Percentiles rank a stretch among this genome's conserved stretches.
Conservation (phyloP, 2,113 vertebrate species). For the Ancistrus triradiatus region DNA sequence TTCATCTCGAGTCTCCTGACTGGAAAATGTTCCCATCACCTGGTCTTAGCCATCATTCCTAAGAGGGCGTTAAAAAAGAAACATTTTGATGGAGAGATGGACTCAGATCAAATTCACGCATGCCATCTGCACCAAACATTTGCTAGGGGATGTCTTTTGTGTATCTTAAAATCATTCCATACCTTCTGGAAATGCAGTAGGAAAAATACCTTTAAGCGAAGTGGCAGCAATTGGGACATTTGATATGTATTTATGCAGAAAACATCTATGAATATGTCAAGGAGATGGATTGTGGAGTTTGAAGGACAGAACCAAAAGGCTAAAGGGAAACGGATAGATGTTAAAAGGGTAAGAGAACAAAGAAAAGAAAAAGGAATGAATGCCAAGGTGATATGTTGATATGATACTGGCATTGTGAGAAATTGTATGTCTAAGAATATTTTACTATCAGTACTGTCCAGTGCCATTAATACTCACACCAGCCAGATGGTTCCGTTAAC, state of each 20-base stretch:
- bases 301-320: constrained; percentile 43
- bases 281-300: constrained; percentile 30
- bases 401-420: too few species aligned
- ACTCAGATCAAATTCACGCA: constrained; percentile 14
- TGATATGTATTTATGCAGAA: constrained; percentile 35
- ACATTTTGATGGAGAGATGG: constrained; percentile 20
- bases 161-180: constrained; percentile 14
- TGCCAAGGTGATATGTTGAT: constrained; percentile 10
- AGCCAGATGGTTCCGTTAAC: too few species aligned
- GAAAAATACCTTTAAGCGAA: constrained; percentile 1
- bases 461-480: too few species aligned
- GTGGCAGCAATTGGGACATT: constrained; percentile 11
- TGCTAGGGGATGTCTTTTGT: constrained; percentile 8
- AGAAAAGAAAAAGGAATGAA: background rate
- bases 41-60: constrained; percentile 28
- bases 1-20: constrained; percentile 15
- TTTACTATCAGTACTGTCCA: too few species aligned
- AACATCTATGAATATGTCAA: constrained; percentile 12
- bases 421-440: too few species aligned
- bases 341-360: constrained; percentile 24
- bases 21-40: constrained; percentile 1
- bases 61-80: constrained; percentile 32
- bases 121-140: constrained; percentile 3
- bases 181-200: constrained; percentile 13
- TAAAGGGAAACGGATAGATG: background rate